These are phyloP conservation scores for Eupithecia inturbata DNA, from an alignment of 2,888 invertebrate species.

Conservation along the genomic window DNA sequence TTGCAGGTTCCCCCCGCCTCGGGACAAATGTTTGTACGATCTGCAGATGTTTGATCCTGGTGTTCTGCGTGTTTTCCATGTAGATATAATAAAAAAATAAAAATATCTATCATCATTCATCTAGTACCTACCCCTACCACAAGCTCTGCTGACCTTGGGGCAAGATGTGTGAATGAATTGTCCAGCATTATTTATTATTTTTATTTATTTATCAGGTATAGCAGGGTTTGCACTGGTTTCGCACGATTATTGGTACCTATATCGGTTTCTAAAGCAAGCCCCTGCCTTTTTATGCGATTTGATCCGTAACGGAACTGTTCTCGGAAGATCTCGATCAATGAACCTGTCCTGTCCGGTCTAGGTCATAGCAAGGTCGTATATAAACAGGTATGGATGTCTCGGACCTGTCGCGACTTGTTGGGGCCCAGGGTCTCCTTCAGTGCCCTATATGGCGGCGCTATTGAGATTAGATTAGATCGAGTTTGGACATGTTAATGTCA, in stretches of 20 bases:
- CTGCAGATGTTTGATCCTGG: too few relatives aligned
- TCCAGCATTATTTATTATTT: too few relatives aligned
- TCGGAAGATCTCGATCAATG: constrained; percentile 49
- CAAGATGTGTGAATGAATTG: too few relatives aligned
- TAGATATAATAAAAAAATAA: too few relatives aligned
- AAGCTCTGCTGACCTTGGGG: too few relatives aligned
- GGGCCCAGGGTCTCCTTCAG: constrained; percentile 17
- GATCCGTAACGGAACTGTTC: constrained; percentile 23
- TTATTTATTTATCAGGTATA: too few relatives aligned
- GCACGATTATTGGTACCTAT: neutral
- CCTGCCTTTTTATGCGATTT: neutral
- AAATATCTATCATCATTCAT: too few relatives aligned
- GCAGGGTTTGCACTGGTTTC: neutral
- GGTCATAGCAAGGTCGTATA: constrained; percentile 65
- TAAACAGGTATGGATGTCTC: constrained; percentile 14
- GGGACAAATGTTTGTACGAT: too few relatives aligned
- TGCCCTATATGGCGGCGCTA: constrained; percentile 13
- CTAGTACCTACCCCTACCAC: too few relatives aligned
- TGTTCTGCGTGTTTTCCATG: too few relatives aligned
- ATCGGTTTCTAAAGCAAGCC: neutral
- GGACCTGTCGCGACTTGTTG: constrained; percentile 37
- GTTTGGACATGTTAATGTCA: constrained; percentile 19
- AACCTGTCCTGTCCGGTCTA: constrained; percentile 54
- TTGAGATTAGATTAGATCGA: constrained; percentile 13
- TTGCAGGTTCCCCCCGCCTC: too few relatives aligned